phyloP scores from a whole-genome alignment of 2,113 vertebrate genomes.

The Procavia capensis region DNA sequence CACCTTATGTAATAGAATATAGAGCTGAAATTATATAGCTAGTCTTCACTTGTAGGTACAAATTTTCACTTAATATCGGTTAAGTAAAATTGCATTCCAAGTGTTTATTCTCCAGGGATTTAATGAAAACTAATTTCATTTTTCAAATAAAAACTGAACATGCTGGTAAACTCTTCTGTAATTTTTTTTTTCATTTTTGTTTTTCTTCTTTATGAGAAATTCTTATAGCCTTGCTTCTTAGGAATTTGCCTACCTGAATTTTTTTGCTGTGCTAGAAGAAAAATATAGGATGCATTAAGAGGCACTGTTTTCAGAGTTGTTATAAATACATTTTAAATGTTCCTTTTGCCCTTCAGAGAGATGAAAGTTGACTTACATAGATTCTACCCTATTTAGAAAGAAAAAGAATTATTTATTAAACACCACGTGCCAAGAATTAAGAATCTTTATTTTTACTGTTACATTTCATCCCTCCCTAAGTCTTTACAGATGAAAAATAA shows the following conservation, averaged over 20 bases:
- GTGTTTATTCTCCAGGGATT: slow-evolving; percentile 36
- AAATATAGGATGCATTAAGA: neutral
- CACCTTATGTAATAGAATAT: neutral
- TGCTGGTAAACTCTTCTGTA: slow-evolving; percentile 14
- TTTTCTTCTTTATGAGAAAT: slow-evolving; percentile 5
- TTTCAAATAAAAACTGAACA: slow-evolving; percentile 45
- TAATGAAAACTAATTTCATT: slow-evolving; percentile 34
- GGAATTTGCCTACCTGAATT: neutral
- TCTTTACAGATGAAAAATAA: slow-evolving; percentile 33
- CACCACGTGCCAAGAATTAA: neutral
- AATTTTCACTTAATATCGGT: slow-evolving; percentile 51
- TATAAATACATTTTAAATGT: neutral
- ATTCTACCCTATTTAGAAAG: slow-evolving; percentile 11
- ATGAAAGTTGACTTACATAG: neutral
- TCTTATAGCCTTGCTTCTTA: neutral
- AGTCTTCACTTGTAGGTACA: slow-evolving; percentile 37
- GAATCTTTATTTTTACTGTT: slow-evolving; percentile 25
- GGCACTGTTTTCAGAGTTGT: slow-evolving; percentile 31
- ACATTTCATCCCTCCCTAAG: neutral
- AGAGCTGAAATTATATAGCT: slow-evolving; percentile 28
- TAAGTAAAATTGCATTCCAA: slow-evolving; percentile 52
- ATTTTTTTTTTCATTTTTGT: slow-evolving; percentile 40
- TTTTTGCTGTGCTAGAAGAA: neutral
- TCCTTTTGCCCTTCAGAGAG: neutral
- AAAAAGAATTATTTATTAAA: neutral